phyloP scores from a whole-genome alignment of 2,113 vertebrate genomes.

The Oriolus oriolus region DNA sequence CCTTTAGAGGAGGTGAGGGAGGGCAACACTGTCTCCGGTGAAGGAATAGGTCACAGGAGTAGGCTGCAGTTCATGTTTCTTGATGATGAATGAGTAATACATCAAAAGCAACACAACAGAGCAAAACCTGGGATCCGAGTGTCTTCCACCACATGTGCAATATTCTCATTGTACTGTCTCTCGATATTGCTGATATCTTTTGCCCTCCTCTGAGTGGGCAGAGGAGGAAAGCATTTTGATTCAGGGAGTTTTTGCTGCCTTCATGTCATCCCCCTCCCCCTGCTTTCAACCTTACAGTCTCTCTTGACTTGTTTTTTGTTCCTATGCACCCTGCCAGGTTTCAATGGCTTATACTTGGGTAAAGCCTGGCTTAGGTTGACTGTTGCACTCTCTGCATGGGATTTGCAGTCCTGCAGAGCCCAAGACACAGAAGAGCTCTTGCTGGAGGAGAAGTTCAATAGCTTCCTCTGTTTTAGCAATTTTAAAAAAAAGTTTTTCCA shows the following conservation, averaged over 20 bases:
- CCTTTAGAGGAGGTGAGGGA: not conserved
- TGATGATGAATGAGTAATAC: not conserved
- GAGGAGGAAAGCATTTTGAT: not conserved
- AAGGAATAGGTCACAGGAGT: not conserved
- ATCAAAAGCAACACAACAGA: not conserved
- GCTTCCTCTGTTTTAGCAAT: not conserved
- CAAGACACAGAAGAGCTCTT: not conserved
- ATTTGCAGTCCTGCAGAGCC: not conserved
- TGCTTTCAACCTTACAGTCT: not conserved
- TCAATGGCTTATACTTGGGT: not conserved
- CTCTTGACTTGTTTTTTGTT: not conserved
- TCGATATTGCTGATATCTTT: not conserved
- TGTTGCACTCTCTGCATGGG: not conserved
- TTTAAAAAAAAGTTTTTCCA: not conserved
- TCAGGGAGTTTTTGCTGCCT: not conserved
- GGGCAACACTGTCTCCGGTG: not conserved
- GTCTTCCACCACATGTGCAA: not conserved
- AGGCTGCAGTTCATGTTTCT: not conserved
- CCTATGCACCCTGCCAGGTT: not conserved
- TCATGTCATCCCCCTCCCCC: not conserved
- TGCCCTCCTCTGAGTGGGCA: not conserved
- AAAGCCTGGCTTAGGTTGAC: not conserved
- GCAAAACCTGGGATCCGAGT: not conserved
- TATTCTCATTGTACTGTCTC: not conserved
- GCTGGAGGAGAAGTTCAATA: not conserved